phyloP scores from a whole-genome alignment of 2,888 invertebrate genomes.

The Siphonodentalium dalli region DNA sequence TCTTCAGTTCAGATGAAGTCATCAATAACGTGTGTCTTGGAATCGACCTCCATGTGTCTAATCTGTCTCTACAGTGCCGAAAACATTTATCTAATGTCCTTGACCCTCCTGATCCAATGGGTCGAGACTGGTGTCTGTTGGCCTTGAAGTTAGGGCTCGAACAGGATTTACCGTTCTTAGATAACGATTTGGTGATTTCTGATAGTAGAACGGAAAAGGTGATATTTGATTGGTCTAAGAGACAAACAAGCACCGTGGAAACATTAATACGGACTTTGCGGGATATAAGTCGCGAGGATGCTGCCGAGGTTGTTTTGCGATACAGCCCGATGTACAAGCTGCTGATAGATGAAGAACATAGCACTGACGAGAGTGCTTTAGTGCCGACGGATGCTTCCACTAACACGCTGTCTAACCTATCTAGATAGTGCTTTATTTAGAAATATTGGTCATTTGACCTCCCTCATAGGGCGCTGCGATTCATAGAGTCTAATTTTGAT shows the following conservation, averaged over 20 bases:
- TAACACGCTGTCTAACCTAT: slow-evolving; percentile 53
- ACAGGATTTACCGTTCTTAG: slow-evolving; percentile 69
- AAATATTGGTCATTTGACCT: no score
- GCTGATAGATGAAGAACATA: slow-evolving; percentile 47
- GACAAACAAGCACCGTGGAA: slow-evolving; percentile 67
- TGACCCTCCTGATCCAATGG: slow-evolving; percentile 69
- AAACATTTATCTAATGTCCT: slow-evolving; percentile 66
- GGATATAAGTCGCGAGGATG: slow-evolving; percentile 72
- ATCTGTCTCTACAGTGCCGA: slow-evolving; percentile 71
- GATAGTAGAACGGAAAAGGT: slow-evolving; percentile 66
- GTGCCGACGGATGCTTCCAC: slow-evolving; percentile 48
- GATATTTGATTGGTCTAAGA: slow-evolving; percentile 68
- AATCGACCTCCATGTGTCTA: slow-evolving; percentile 71
- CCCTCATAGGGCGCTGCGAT: no score
- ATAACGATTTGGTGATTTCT: slow-evolving; percentile 53
- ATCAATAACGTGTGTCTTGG: slow-evolving; percentile 67
- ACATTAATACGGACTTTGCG: slow-evolving; percentile 70
- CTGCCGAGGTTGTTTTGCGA: slow-evolving; percentile 70
- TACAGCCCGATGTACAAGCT: slow-evolving; percentile 57
- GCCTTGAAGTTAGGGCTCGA: slow-evolving; percentile 69
- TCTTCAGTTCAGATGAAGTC: slow-evolving; percentile 70
- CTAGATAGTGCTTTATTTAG: no score
- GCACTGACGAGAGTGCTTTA: slow-evolving; percentile 44
- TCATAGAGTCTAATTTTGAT: no score
- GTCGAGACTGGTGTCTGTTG: slow-evolving; percentile 70